Conservation (phyloP, 2,113 vertebrate genomes). For the Lagopus muta region DNA sequence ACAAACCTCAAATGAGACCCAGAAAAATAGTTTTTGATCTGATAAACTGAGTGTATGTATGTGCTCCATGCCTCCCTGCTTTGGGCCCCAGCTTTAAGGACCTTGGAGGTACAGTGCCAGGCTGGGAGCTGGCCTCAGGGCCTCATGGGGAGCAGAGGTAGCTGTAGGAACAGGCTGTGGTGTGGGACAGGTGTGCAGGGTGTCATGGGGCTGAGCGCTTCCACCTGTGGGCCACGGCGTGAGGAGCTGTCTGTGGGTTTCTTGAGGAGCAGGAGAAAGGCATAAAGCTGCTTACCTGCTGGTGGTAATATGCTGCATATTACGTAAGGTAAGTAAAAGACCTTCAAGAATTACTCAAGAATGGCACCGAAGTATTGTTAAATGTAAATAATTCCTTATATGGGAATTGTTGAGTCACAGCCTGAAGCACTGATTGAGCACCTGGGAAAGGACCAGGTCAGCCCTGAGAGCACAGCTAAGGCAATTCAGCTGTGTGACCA, state of each 20-base stretch:
- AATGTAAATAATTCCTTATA: neutral
- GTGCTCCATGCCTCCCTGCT: neutral
- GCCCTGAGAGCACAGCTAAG: too few relatives aligned
- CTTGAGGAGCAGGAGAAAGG: neutral
- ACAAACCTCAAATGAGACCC: neutral
- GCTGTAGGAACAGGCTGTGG: too few relatives aligned
- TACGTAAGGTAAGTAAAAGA: too few relatives aligned
- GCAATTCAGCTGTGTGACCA: too few relatives aligned
- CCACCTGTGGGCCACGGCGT: neutral
- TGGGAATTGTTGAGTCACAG: neutral
- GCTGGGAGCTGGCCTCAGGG: accelerated
- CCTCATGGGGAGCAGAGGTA: too few relatives aligned
- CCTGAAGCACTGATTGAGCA: too few relatives aligned
- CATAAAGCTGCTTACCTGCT: neutral
- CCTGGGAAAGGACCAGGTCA: too few relatives aligned
- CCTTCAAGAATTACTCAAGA: neutral
- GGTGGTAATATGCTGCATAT: neutral
- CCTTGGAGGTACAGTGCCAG: neutral
- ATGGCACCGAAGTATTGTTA: neutral
- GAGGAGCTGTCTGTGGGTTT: neutral
- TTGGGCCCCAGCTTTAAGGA: accelerated
- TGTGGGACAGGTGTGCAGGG: too few relatives aligned
- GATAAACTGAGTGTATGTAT: accelerated
- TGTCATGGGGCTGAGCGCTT: too few relatives aligned
- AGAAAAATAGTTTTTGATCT: neutral